Percentiles rank a stretch among this genome's conserved stretches.
Conservation (phyloP, 2,888 invertebrate genomes). For the Lasioglossum villosulum region DNA sequence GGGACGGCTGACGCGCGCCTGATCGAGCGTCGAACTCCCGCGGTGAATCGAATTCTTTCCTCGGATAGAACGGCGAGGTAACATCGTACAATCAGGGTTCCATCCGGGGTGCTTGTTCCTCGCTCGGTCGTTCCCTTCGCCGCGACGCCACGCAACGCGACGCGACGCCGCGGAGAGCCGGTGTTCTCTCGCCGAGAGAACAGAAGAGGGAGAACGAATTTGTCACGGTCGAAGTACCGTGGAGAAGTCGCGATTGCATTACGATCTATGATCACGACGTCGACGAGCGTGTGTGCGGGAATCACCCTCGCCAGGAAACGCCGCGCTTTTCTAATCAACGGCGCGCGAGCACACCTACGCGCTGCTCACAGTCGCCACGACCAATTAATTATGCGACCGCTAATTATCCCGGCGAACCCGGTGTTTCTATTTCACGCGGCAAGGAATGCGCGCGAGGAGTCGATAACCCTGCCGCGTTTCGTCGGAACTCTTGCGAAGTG, state of each 20-base stretch:
- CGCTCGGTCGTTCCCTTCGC: background rate
- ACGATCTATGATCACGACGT: conserved; percentile 62
- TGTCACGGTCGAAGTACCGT: conserved; percentile 61
- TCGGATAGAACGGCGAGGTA: background rate
- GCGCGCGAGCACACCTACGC: background rate
- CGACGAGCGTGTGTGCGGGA: conserved; percentile 15
- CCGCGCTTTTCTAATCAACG: conserved; percentile 47
- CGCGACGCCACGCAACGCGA: background rate
- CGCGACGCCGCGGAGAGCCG: conserved; percentile 4
- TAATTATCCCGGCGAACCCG: conserved; percentile 41
- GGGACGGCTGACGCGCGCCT: conserved; percentile 45
- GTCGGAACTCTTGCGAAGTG: background rate
- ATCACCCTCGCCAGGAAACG: conserved; percentile 51
- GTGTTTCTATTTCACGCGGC: conserved; percentile 38
- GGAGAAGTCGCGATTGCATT: conserved; percentile 63
- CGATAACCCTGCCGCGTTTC: conserved; percentile 43
- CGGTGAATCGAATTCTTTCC: conserved; percentile 51
- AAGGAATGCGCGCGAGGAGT: conserved; percentile 35
- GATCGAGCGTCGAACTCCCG: conserved; percentile 64
- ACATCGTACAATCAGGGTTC: background rate
- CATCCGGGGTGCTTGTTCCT: background rate
- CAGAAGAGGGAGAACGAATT: conserved; percentile 50
- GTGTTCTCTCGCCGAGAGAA: conserved; percentile 11
- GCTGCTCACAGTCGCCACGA: background rate
- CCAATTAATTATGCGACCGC: conserved; percentile 54